Percentiles rank a stretch among this genome's conserved stretches.
Conservation (phyloP, 2,888 invertebrate species). For the Salpingus planirostris region DNA sequence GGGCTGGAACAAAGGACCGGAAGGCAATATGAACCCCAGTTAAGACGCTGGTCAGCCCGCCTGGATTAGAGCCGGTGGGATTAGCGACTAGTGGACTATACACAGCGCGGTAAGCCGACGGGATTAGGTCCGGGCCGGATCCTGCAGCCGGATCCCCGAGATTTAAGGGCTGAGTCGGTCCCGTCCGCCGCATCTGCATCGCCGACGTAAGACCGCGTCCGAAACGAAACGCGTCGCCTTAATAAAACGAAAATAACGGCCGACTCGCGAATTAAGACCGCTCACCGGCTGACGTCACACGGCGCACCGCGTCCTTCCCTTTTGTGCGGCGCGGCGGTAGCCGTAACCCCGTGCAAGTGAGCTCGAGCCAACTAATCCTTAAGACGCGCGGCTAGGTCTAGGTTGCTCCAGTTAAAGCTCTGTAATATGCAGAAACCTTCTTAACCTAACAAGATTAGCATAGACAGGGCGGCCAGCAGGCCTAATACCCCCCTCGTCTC, state of each 20-base stretch:
- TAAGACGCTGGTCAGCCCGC: slow-evolving; percentile 44
- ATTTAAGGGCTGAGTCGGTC: slow-evolving; percentile 32
- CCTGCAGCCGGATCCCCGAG: slow-evolving; percentile 40
- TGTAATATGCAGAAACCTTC: slow-evolving; percentile 65
- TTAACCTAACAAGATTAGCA: slow-evolving; percentile 67
- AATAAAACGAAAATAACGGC: slow-evolving; percentile 39
- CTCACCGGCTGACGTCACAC: slow-evolving; percentile 29
- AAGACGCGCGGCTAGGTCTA: slow-evolving; percentile 45
- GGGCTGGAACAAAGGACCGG: slow-evolving; percentile 41
- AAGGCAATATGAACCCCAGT: slow-evolving; percentile 44
- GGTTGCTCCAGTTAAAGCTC: slow-evolving; percentile 48
- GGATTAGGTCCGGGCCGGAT: slow-evolving; percentile 41
- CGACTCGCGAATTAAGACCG: slow-evolving; percentile 33
- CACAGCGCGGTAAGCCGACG: slow-evolving; percentile 42
- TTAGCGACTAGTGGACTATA: slow-evolving; percentile 44
- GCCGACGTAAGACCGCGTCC: slow-evolving; percentile 32
- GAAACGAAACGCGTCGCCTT: slow-evolving; percentile 19
- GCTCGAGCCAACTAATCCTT: slow-evolving; percentile 52
- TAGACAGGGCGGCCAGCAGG: slow-evolving; percentile 49
- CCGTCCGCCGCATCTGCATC: slow-evolving; percentile 38
- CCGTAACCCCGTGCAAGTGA: slow-evolving; percentile 45
- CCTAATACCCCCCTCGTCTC: slow-evolving; percentile 27
- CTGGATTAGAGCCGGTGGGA: slow-evolving; percentile 43
- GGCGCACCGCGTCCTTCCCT: slow-evolving; percentile 27
- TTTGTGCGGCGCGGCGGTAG: slow-evolving; percentile 38